Evolutionary conservation across 2,113 vertebrate genomes (phyloP), one percentile per base, ranked within the genome.

Genomic region (Paramisgurnus dabryanus): DNA sequence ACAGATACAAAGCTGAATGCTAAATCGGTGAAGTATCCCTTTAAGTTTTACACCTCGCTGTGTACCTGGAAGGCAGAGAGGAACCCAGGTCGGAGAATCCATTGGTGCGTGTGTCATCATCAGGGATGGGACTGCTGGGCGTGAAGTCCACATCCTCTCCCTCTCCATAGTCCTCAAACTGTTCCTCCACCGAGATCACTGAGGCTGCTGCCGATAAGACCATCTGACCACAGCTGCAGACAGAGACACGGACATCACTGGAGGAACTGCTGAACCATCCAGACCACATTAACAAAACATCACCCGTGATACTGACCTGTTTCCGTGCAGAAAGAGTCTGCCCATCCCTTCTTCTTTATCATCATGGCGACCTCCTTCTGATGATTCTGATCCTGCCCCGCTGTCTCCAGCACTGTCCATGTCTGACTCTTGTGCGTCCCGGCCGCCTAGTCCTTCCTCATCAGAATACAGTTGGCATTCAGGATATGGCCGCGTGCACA

Each of bases 121-220:
- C 95, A 0, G 92, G 93, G 70, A 94, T 95, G 65, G 95, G 95
- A 87, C 95, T 96, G 90, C 95, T 93, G 85, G 95, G 95, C 79
- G 90, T 92, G 84, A 93, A 96, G 84, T 96, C 95, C 80, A 93
- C 93, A 13, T 96, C 95, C 40, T 95, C 95, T 8, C 94, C 95
- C 89, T 96, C 95, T 45, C 95, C 95, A 4, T 96, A 96, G 87
- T 96, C 95, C 89, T 96, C 95, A 88, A 96, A 96, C 85, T 96
- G 95, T 67, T 96, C 95, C 91, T 96, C 93, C 0, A 92, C 94
- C 0, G 89, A 90, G 79, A 92, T 92, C 75, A 97, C 91, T 0
- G 95, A 95, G 8, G 94, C 88, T 1, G 95, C 93, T 1, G 94
- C 92, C 0, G 95, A 95, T 7, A 92, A 92, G 40, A 91, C 92